Evolutionary conservation across 2,113 vertebrate genomes (phyloP).

Genomic region (Rafetus swinhoei): DNA sequence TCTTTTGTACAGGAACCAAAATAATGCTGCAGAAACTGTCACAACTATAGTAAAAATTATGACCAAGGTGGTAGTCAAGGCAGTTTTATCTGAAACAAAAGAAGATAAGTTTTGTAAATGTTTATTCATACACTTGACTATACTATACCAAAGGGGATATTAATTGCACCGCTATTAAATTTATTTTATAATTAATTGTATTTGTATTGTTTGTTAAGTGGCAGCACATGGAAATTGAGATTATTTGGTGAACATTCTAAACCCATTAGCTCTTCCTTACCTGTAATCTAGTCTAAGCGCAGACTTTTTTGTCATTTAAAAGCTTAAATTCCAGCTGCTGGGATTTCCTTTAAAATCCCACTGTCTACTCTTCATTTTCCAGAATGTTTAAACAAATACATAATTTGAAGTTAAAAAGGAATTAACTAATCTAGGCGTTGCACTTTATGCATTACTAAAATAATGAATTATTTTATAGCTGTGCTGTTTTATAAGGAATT

Average conservation of each 20-base stretch:
- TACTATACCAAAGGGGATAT: not conserved
- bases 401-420: not conserved
- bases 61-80: slow-evolving; percentile 81
- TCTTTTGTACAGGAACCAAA: slow-evolving; percentile 87
- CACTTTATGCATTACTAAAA: not conserved
- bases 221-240: not conserved
- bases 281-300: not conserved
- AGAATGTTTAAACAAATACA: not conserved
- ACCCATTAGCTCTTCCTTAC: not conserved
- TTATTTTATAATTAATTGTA: not conserved
- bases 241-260: not conserved
- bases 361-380: not conserved
- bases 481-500: not conserved
- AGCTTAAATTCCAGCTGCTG: not conserved
- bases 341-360: not conserved
- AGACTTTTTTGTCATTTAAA: not conserved
- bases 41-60: slow-evolving; percentile 81
- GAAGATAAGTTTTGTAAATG: not conserved
- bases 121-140: no score
- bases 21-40: slow-evolving; percentile 76
- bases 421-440: not conserved
- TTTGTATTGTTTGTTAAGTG: not conserved
- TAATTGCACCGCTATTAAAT: not conserved
- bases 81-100: slow-evolving; percentile 65
- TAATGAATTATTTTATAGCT: not conserved